phyloP scores from a whole-genome alignment of 2,797 vertebrate genomes.

The Poeciliopsis turneri region DNA sequence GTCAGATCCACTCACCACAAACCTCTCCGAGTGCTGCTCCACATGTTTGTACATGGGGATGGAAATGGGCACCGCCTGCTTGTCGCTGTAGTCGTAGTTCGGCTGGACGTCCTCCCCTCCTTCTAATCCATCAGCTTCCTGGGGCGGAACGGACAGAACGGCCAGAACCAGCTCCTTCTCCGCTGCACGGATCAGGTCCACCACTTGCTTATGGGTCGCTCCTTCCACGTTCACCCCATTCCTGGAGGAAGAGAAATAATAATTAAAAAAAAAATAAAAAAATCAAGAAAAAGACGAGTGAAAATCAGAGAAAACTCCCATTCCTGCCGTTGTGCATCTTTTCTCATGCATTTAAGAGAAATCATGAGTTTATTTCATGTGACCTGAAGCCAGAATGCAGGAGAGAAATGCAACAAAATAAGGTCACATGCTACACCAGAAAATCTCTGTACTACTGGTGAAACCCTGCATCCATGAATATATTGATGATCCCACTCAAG shows the following conservation, averaged over 20 bases:
- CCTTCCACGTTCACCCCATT: constrained; percentile 96
- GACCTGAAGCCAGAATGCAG: constrained; percentile 12
- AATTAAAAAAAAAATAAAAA: too few species aligned
- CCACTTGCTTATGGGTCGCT: constrained; percentile 97
- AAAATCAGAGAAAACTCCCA: neutral
- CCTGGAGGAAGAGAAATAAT: constrained; percentile 62
- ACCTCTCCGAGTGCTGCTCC: constrained; percentile 94
- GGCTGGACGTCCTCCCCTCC: constrained; percentile 89
- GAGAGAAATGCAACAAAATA: constrained; percentile 13
- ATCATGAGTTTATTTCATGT: neutral
- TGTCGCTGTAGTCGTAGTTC: constrained; percentile 96
- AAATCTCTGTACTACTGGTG: neutral
- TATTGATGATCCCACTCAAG: constrained; percentile 4
- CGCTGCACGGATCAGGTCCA: constrained; percentile 96
- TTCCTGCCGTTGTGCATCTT: too few species aligned
- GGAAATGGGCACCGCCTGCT: constrained; percentile 96
- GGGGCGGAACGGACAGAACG: constrained; percentile 92
- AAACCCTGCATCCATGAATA: constrained; percentile 1
- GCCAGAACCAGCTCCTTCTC: constrained; percentile 95
- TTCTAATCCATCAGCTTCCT: constrained; percentile 91
- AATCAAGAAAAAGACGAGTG: neutral
- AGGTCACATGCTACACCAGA: neutral
- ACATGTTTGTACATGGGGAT: constrained; percentile 97
- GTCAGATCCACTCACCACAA: constrained; percentile 87
- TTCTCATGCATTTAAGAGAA: constrained; percentile 2